Percentiles rank a stretch among this genome's conserved stretches.
These are phyloP conservation scores for Kuschelorhynchus macadamiae DNA, from an alignment of 2,888 invertebrate species.

Conservation along the genomic window DNA sequence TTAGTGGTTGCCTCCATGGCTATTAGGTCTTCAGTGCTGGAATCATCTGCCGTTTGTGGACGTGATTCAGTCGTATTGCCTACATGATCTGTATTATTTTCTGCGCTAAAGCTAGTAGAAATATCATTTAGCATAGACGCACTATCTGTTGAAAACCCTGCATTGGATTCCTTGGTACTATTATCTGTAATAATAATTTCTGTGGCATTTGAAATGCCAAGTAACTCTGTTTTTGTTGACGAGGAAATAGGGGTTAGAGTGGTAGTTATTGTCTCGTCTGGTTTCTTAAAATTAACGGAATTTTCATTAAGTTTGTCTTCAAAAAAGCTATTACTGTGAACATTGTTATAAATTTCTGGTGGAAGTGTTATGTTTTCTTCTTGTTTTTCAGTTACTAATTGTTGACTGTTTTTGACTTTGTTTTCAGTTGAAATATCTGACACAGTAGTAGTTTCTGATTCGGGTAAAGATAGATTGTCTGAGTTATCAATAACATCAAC, in stretches of 20 bases:
- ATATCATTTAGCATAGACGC: neutral
- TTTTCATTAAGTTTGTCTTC: slow-evolving; percentile 45
- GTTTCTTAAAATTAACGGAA: neutral
- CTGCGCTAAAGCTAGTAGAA: neutral
- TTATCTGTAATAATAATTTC: neutral
- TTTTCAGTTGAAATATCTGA: neutral
- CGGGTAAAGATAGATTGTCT: slow-evolving; percentile 13
- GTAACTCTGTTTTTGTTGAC: neutral
- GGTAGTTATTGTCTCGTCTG: slow-evolving; percentile 22
- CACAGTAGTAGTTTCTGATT: slow-evolving; percentile 15
- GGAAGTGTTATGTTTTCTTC: slow-evolving; percentile 52
- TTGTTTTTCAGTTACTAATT: neutral
- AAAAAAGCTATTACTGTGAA: slow-evolving; percentile 63
- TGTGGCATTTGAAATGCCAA: no score
- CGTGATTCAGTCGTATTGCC: neutral
- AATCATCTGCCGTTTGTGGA: slow-evolving; percentile 42
- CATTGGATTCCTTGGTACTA: neutral
- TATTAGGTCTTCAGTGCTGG: slow-evolving; percentile 65
- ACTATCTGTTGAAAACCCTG: neutral
- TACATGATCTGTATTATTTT: slow-evolving; percentile 5
- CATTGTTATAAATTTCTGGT: slow-evolving; percentile 63
- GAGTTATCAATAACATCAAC: neutral
- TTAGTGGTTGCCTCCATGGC: slow-evolving; percentile 66
- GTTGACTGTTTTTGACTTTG: neutral
- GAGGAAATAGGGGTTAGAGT: neutral